Conservation (phyloP, 2,113 vertebrate genomes). For the Bujurquina vittata region DNA sequence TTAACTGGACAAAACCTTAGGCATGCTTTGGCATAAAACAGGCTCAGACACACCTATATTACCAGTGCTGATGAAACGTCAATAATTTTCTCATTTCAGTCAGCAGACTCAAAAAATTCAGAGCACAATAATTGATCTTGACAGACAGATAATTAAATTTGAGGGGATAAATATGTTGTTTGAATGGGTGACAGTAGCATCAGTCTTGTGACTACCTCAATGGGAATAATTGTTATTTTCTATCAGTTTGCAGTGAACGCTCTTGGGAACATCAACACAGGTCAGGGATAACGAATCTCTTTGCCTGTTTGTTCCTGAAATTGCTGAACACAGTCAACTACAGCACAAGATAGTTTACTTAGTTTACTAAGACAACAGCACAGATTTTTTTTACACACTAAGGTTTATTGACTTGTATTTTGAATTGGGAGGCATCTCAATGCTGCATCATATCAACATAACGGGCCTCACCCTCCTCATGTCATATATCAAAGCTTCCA, state of each 20-base stretch:
- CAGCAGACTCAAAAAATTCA: background rate
- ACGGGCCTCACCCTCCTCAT: too few relatives aligned
- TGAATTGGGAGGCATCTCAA: background rate
- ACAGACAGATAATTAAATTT: background rate
- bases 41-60: background rate
- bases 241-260: background rate
- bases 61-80: background rate
- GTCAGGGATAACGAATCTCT: background rate
- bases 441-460: background rate
- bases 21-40: too few relatives aligned
- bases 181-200: background rate
- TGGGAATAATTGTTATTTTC: background rate
- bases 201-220: background rate
- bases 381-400: too few relatives aligned
- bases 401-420: background rate
- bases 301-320: background rate
- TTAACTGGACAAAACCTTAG: too few relatives aligned
- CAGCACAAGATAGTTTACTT: too few relatives aligned
- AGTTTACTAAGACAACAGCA: too few relatives aligned
- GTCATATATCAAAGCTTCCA: background rate
- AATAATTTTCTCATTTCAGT: background rate
- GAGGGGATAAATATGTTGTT: background rate
- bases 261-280: background rate
- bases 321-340: background rate
- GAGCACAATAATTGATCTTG: background rate